phyloP scores from a whole-genome alignment of 1,140 invertebrate species.

The Charaxes varanes region DNA sequence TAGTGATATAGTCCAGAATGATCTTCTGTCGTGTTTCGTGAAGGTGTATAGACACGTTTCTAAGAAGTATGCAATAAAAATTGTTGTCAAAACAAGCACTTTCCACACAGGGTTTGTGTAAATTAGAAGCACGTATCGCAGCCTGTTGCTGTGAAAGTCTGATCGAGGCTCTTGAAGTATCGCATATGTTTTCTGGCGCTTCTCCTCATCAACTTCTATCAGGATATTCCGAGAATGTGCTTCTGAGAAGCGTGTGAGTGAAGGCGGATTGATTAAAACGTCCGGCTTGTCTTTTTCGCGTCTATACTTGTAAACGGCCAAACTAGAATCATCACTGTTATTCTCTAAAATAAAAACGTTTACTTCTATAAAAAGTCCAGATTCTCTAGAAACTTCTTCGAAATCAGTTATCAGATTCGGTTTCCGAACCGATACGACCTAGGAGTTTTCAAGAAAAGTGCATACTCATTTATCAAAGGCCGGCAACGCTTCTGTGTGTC shows the following conservation, averaged over 20 bases:
- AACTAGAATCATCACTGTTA: slow-evolving; percentile 19
- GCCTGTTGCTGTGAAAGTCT: slow-evolving; percentile 47
- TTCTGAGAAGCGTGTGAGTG: slow-evolving; percentile 16
- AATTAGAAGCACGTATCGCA: slow-evolving; percentile 43
- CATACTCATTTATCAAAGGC: no score
- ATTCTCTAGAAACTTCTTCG: no score
- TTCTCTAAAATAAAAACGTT: neutral
- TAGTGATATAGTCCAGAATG: slow-evolving; percentile 36
- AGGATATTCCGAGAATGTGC: slow-evolving; percentile 26
- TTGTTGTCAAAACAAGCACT: slow-evolving; percentile 38
- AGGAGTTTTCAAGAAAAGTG: no score
- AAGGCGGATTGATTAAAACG: slow-evolving; percentile 22
- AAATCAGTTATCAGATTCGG: no score
- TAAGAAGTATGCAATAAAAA: slow-evolving; percentile 47
- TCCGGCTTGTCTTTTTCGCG: slow-evolving; percentile 28
- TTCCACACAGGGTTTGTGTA: slow-evolving; percentile 55
- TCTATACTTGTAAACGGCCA: slow-evolving; percentile 52
- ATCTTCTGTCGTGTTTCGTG: slow-evolving; percentile 29
- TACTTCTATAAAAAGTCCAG: neutral
- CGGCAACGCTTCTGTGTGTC: no score
- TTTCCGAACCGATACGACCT: no score
- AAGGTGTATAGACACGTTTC: slow-evolving; percentile 59
- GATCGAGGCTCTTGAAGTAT: slow-evolving; percentile 51
- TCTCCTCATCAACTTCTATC: slow-evolving; percentile 35
- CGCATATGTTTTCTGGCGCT: slow-evolving; percentile 47